These are phyloP conservation scores for Calameuta idolon DNA, from an alignment of 2,888 invertebrate genomes.

Conservation along the genomic window DNA sequence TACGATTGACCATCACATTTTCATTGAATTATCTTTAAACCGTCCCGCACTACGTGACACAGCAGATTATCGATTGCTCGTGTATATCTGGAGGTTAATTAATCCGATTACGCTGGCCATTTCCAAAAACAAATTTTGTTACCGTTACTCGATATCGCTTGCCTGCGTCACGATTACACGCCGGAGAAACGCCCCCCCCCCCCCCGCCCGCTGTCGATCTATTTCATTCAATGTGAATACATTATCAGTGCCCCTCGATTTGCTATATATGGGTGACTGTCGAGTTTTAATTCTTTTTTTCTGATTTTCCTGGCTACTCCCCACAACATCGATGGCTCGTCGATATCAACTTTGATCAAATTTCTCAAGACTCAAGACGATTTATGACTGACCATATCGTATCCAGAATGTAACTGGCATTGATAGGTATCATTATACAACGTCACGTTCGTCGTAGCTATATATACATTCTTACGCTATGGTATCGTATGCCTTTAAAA, in stretches of 20 bases:
- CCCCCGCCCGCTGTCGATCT: not conserved
- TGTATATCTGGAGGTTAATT: not conserved
- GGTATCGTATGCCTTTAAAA: not conserved
- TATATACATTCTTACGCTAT: not conserved
- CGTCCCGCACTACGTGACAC: not conserved
- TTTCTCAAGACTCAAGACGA: not conserved
- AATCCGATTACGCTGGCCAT: not conserved
- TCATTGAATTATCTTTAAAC: not conserved
- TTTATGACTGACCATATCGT: not conserved
- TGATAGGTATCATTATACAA: not conserved
- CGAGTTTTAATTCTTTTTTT: not conserved
- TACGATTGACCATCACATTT: not conserved
- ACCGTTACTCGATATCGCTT: not conserved
- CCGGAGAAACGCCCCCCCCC: not conserved
- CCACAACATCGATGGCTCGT: not conserved
- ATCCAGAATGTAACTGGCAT: not conserved
- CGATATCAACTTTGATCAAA: not conserved
- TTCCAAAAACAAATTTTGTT: not conserved
- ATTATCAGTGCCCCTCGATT: not conserved
- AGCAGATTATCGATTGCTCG: not conserved
- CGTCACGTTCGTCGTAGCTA: not conserved
- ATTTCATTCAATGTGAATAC: not conserved
- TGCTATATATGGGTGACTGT: not conserved
- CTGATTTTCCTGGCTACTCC: not conserved
- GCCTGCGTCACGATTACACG: not conserved